phyloP scores from a whole-genome alignment of 2,797 vertebrate species.

The Anas bernieri region DNA sequence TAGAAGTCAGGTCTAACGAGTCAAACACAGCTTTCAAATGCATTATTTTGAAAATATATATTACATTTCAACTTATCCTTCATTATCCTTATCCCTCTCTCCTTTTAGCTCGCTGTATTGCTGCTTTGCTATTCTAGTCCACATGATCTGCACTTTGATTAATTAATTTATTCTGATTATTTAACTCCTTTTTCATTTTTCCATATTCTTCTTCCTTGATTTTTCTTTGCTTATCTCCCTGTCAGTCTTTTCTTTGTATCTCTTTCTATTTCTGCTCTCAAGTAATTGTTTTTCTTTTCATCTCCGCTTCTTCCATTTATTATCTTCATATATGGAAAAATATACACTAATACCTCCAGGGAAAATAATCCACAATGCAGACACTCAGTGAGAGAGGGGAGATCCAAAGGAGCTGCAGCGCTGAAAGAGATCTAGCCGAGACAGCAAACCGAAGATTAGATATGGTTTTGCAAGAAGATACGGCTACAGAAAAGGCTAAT shows the following conservation, averaged over 20 bases:
- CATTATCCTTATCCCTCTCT: not conserved
- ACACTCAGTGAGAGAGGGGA: not conserved
- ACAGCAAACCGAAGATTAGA: conserved; percentile 60
- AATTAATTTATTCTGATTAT: conserved; percentile 77
- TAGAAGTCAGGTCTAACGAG: not conserved
- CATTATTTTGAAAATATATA: conserved; percentile 36
- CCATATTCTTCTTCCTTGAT: conserved; percentile 39
- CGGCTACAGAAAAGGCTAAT: conserved; percentile 21
- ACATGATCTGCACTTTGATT: conserved; percentile 65
- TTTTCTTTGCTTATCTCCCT: conserved; percentile 38
- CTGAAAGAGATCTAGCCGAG: conserved; percentile 48
- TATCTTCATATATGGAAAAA: conserved; percentile 57
- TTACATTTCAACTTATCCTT: conserved; percentile 18
- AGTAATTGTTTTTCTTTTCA: conserved; percentile 42
- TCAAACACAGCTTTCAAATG: not conserved
- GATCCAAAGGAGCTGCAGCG: conserved; percentile 34
- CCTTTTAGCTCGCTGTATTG: conserved; percentile 11
- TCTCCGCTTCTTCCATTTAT: conserved; percentile 54
- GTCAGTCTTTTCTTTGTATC: conserved; percentile 45
- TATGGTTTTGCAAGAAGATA: conserved; percentile 21
- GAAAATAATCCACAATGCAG: conserved; percentile 55
- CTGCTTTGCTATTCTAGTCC: conserved; percentile 62
- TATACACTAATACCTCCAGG: conserved; percentile 59
- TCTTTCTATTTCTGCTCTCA: conserved; percentile 46
- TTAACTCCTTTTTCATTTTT: conserved; percentile 66